Percentiles rank a stretch among this genome's conserved stretches.
phyloP scores from a whole-genome alignment of 1,140 invertebrate genomes.

The Brachionus plicatilis region DNA sequence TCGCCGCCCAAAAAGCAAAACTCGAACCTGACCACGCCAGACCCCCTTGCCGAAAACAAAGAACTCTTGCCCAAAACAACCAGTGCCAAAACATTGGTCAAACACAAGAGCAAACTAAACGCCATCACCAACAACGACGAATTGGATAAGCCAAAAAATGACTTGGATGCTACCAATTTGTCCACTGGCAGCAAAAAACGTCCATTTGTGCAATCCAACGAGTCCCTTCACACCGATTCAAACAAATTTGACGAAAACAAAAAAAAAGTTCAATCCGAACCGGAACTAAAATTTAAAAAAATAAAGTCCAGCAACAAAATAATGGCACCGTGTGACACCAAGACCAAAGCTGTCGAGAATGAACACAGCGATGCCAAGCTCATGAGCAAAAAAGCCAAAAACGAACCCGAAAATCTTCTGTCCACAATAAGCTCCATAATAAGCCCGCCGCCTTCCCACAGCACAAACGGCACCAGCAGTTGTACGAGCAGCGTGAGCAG shows the following conservation, averaged over 20 bases:
- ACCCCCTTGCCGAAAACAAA: not conserved
- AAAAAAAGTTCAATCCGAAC: not conserved
- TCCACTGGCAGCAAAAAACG: not conserved
- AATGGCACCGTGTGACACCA: not conserved
- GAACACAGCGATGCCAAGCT: not conserved
- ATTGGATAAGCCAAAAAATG: constrained; percentile 6
- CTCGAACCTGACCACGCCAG: not conserved
- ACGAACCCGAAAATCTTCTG: not conserved
- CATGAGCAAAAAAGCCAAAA: not conserved
- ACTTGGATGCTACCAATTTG: not conserved
- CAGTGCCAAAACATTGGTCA: not conserved
- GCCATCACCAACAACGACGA: constrained; percentile 11
- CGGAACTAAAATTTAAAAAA: constrained; percentile 8
- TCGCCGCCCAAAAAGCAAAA: not conserved
- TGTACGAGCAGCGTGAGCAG: not conserved
- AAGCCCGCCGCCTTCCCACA: not conserved
- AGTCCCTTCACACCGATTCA: not conserved
- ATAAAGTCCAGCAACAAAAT: not conserved
- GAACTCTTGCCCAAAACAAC: not conserved
- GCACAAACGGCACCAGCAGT: constrained; percentile 18
- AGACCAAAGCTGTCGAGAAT: not conserved
- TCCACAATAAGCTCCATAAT: not conserved
- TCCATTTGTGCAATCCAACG: constrained; percentile 19
- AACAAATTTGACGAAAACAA: constrained; percentile 22
- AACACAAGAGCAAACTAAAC: constrained; percentile 5